Conservation (phyloP, 2,888 invertebrate genomes). For the Chrysolina oricalcia region DNA sequence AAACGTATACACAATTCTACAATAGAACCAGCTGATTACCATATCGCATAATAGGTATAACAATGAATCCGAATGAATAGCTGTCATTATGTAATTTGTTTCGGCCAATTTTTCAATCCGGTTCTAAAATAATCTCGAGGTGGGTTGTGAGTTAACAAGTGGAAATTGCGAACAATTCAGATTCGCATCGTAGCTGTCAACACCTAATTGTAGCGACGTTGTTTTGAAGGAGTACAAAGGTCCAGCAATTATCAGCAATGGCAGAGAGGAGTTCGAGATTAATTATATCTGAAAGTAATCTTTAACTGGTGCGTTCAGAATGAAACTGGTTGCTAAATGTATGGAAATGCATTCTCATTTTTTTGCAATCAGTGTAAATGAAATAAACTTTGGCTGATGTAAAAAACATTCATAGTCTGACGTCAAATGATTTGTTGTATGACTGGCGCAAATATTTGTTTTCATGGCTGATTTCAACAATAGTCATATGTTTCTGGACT, state of each 20-base stretch:
- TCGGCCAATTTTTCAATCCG: conserved; percentile 10
- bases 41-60: background rate
- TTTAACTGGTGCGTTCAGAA: background rate
- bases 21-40: background rate
- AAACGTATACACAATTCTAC: background rate
- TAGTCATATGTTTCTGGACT: no score
- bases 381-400: background rate
- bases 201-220: conserved; percentile 5
- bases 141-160: conserved; percentile 15
- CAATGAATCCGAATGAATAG: background rate
- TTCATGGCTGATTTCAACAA: no score
- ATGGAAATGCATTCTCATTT: background rate
- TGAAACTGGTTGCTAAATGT: background rate
- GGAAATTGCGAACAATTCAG: conserved; percentile 19
- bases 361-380: background rate
- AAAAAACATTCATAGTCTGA: background rate
- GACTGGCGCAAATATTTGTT: background rate
- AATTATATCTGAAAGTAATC: background rate
- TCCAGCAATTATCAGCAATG: background rate
- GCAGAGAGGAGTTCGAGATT: background rate
- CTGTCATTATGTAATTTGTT: conserved; percentile 13
- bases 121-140: background rate
- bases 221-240: conserved; percentile 2
- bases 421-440: background rate
- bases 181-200: conserved; percentile 19